Evolutionary conservation across 64 coral and sea anemone species (phyloP), one percentile per base, ranked within the genome.

Genomic region (Orbicella faveolata): DNA sequence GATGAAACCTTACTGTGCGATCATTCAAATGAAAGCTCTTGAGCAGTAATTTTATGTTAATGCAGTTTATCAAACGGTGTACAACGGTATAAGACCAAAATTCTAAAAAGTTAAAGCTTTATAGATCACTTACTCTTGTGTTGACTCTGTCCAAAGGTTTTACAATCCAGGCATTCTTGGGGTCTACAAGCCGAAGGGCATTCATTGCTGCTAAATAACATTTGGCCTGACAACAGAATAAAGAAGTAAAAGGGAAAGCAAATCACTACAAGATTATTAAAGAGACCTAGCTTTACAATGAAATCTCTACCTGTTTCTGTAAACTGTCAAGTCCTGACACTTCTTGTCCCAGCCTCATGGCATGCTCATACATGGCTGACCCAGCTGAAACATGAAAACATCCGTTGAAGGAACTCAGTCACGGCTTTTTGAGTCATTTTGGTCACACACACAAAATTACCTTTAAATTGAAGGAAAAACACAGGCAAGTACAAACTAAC

Each of bases 131-230:
- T 96, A 96, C 95, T 37, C 67, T 88, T 1, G 73, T 70, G 26
- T 91, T 78, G 16, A 89, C 91, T 37, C 92, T 90, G 72, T 95
- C 96, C 88, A 94, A 74, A 25, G 96, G 96, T 76, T 92, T 98
- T 54, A 98, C 96, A 69, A 98, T 98, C 96, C 96, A 98, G 4
- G 96, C 93, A 95, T 98, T 98, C 75, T 75, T 90, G 20, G 83
- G 91, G 16, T 98, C 94, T 13, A 98, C 88, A 57, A 98, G 92
- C 74, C 89, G 93, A 0, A 98, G 88, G n/a, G 93, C 52, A 70
- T 98, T 98, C 88, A 98, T 95, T 12, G 96, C 94, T 35, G 96
- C 94, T 21, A 98, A 86, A 78, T 98, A 98, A 84, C 96, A 98
- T 91, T 98, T 98, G 11, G 96, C 96, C 94, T 98, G 62, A 36